Evolutionary conservation across 1,140 invertebrate genomes (phyloP).

Genomic region (Dendrolimus kikuchii): DNA sequence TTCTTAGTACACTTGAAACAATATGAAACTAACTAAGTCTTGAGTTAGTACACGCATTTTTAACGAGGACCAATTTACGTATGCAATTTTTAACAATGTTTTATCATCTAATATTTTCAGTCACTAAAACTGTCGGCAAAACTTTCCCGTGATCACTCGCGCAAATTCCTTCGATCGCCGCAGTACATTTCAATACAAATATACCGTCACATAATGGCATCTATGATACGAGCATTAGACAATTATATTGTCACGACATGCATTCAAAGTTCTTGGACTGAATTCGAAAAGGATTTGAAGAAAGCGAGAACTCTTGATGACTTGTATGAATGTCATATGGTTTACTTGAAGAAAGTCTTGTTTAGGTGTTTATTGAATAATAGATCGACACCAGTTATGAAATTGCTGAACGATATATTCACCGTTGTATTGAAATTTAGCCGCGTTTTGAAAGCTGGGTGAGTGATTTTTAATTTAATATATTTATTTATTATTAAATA

Average conservation of each 20-base stretch:
- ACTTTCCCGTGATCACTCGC: constrained; percentile 55
- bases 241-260: constrained; percentile 82
- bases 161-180: constrained; percentile 66
- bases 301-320: constrained; percentile 77
- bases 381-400: constrained; percentile 76
- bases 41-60: too few relatives aligned
- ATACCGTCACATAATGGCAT: constrained; percentile 80
- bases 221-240: constrained; percentile 80
- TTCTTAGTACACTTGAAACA: too few relatives aligned
- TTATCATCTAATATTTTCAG: constrained; percentile 24
- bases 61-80: too few relatives aligned
- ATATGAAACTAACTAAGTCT: too few relatives aligned
- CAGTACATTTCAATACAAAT: constrained; percentile 78
- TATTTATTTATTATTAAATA: too few relatives aligned
- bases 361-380: constrained; percentile 80
- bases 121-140: constrained; percentile 73
- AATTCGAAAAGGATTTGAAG: constrained; percentile 78
- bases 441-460: constrained; percentile 62
- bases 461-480: constrained; percentile 30
- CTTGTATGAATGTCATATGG: constrained; percentile 78
- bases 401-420: constrained; percentile 78
- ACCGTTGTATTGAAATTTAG: constrained; percentile 81
- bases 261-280: constrained; percentile 78
- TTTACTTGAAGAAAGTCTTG: constrained; percentile 81
- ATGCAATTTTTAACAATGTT: not conserved